These are phyloP conservation scores for Nysson spinosus DNA, from an alignment of 2,888 invertebrate species.

Conservation along the genomic window DNA sequence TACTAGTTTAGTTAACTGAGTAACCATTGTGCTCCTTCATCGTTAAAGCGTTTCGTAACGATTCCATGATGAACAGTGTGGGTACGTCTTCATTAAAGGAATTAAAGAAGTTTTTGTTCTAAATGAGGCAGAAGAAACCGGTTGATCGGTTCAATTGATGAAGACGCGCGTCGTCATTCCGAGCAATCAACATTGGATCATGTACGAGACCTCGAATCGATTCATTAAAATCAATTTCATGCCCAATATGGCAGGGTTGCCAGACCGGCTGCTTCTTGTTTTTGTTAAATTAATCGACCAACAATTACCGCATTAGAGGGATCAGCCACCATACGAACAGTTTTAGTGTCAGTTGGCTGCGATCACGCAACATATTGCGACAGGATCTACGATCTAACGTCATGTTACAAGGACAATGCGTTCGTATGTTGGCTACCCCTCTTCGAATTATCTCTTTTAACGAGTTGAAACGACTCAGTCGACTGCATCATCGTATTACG, in stretches of 20 bases:
- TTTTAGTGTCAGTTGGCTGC: slow-evolving; percentile 62
- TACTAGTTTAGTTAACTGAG: not conserved
- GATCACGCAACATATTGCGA: slow-evolving; percentile 46
- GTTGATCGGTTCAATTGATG: slow-evolving; percentile 49
- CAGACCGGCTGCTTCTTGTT: slow-evolving; percentile 58
- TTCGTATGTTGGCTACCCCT: slow-evolving; percentile 13
- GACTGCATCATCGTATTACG: slow-evolving; percentile 3
- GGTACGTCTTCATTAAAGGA: slow-evolving; percentile 45
- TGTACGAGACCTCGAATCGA: slow-evolving; percentile 24
- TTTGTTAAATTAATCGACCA: slow-evolving; percentile 69
- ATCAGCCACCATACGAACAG: slow-evolving; percentile 40
- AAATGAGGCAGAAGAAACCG: slow-evolving; percentile 34
- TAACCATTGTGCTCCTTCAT: not conserved
- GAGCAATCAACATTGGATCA: not conserved
- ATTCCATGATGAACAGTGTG: slow-evolving; percentile 16
- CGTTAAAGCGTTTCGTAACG: not conserved
- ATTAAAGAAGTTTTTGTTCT: slow-evolving; percentile 26
- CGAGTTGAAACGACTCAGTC: slow-evolving; percentile 17
- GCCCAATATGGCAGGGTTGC: slow-evolving; percentile 44
- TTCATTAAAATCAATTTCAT: slow-evolving; percentile 59
- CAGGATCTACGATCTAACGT: slow-evolving; percentile 26
- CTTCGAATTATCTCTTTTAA: slow-evolving; percentile 27
- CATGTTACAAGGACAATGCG: slow-evolving; percentile 35
- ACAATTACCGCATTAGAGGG: slow-evolving; percentile 65
- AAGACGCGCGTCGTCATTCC: slow-evolving; percentile 37